Percentiles rank a stretch among this genome's conserved stretches.
Conservation (phyloP, 1,140 invertebrate species). For the Drosophila seguyi region DNA sequence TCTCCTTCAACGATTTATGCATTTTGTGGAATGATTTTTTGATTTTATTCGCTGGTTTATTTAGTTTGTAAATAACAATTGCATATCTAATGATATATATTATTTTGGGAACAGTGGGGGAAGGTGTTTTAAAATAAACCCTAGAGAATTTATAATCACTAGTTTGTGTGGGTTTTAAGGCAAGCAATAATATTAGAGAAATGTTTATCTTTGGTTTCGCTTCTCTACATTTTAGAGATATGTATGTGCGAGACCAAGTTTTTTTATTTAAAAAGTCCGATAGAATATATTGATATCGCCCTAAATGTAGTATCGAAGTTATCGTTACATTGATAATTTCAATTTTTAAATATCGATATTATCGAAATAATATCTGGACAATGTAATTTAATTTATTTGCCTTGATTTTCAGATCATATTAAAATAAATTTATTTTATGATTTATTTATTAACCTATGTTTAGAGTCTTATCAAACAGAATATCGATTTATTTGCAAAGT, state of each 20-base stretch:
- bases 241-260: too few species aligned
- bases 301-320: not conserved
- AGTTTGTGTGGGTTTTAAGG: not conserved
- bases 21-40: slow-evolving; percentile 50
- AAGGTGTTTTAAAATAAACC: not conserved
- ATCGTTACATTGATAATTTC: too few species aligned
- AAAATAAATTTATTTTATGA: too few species aligned
- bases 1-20: slow-evolving; percentile 27
- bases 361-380: not conserved
- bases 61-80: slow-evolving; percentile 43
- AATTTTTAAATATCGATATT: not conserved
- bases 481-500: not conserved
- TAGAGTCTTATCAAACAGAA: not conserved
- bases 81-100: slow-evolving; percentile 5
- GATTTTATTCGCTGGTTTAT: slow-evolving; percentile 16
- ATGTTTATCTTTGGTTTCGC: too few species aligned
- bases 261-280: too few species aligned
- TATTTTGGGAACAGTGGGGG: not conserved
- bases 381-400: not conserved
- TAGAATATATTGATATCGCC: not conserved
- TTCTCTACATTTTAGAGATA: too few species aligned
- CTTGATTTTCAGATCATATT: not conserved
- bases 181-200: not conserved
- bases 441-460: too few species aligned
- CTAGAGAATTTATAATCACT: not conserved